Base-by-base conservation (phyloP, 53 echinoderm and acorn worm species). In the Temnopleurus reevesii region DNA sequence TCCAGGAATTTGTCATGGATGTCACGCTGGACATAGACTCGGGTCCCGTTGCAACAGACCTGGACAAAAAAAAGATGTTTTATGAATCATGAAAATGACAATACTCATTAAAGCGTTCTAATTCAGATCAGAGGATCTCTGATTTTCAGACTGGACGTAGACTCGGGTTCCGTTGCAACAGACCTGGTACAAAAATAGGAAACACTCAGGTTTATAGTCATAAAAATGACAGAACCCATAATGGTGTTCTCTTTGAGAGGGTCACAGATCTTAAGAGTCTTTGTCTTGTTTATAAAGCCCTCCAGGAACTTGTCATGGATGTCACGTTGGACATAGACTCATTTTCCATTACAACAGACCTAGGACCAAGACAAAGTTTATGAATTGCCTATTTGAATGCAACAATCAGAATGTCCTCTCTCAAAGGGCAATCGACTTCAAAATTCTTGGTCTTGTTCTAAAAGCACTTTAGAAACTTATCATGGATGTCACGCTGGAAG, bases 31-130 rank as follows among this genome's bases (percentile, higher is more conserved):
- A 97, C 94, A 71, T 93, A 97, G 24, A 97, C 97, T 44, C 93
- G 91, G 15, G 97, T 95, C 30, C 95, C 97, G 30, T 97, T 97
- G 76, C 96, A 95, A 56, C 97, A 97, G 8, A 97, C 97, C 97
- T 96, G 12, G 13, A 46, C 8, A 36, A 12, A 36, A 36, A 64
- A 64, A n/a, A 1, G n/a, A n/a, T n/a, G n/a, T n/a, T n/a, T n/a
- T n/a, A n/a, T n/a, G n/a, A n/a, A n/a, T n/a, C n/a, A n/a, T n/a
- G n/a, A n/a, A n/a, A n/a, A n/a, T n/a, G n/a, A n/a, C n/a, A n/a
- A n/a, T n/a, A n/a, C n/a, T n/a, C n/a, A n/a, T n/a, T n/a, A n/a
- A n/a, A n/a, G n/a, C n/a, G n/a, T n/a, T n/a, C n/a, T n/a, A n/a
- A n/a, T n/a, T n/a, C n/a, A n/a, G n/a, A n/a, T n/a, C n/a, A n/a